Percentiles rank a stretch among this genome's conserved stretches.
Evolutionary conservation across 2,113 vertebrate species (phyloP).

Genomic region (Tor tambroides): DNA sequence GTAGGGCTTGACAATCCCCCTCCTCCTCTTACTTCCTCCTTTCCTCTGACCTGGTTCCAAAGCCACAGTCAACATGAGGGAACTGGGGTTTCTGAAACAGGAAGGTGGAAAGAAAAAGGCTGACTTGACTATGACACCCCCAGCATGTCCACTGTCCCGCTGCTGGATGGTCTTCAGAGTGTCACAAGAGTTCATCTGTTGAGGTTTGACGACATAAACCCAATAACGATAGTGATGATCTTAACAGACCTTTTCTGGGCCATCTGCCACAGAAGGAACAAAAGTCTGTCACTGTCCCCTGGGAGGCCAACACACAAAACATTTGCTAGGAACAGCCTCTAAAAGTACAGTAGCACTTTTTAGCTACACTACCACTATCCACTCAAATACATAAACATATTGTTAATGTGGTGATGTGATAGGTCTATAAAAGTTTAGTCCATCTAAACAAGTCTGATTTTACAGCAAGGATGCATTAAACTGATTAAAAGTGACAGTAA

Average conservation of each 20-base stretch:
- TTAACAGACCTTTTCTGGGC: constrained; percentile 36
- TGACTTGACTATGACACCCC: neutral
- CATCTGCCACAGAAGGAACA: constrained; percentile 45
- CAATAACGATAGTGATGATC: constrained; percentile 49
- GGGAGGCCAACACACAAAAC: neutral
- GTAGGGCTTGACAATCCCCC: neutral
- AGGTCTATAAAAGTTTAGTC: neutral
- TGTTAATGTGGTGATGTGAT: neutral
- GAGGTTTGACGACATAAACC: constrained; percentile 31
- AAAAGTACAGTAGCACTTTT: neutral
- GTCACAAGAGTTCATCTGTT: constrained; percentile 29
- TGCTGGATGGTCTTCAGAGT: constrained; percentile 6
- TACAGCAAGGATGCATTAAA: neutral
- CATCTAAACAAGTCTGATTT: neutral
- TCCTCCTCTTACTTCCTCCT: neutral
- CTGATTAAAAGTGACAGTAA: neutral
- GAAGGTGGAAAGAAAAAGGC: neutral
- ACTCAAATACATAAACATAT: neutral
- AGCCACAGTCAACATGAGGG: neutral
- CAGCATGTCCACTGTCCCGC: neutral
- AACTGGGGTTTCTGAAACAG: constrained; percentile 8
- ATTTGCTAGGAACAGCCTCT: neutral
- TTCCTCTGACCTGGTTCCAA: constrained; percentile 15
- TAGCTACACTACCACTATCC: neutral
- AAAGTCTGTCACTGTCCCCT: constrained; percentile 5